Percentiles rank a stretch among this genome's conserved stretches.
Conservation (phyloP, 2,113 vertebrate species). For the Peucedramus taeniatus region DNA sequence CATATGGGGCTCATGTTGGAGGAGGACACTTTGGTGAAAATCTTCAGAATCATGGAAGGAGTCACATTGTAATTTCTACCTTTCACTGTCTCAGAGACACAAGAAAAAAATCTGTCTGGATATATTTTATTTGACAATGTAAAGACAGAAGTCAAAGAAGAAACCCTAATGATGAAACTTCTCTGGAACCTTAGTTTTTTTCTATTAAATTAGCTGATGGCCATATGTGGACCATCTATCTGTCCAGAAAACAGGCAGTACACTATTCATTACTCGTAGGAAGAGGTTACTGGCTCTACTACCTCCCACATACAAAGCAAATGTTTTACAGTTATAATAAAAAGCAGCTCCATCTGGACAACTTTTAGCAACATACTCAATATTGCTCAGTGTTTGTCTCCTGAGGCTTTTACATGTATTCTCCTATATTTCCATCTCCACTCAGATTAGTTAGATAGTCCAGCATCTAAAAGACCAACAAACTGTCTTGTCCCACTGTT, state of each 20-base stretch:
- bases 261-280: background rate
- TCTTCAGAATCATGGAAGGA: background rate
- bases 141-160: background rate
- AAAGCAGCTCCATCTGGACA: conserved; percentile 6
- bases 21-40: background rate
- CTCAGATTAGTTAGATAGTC: background rate
- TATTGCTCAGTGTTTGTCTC: background rate
- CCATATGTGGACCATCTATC: background rate
- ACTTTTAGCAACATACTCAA: background rate
- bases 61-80: background rate
- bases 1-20: background rate
- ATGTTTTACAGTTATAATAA: background rate
- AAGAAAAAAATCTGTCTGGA: background rate
- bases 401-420: background rate
- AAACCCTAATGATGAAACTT: background rate
- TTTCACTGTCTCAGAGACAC: background rate
- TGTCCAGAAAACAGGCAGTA: background rate
- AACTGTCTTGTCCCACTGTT: background rate
- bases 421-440: background rate
- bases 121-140: background rate
- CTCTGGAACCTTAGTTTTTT: background rate
- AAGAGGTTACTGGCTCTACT: background rate
- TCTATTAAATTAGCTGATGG: background rate
- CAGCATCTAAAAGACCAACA: background rate
- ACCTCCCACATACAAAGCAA: background rate